These are phyloP conservation scores for Coranthus polyacanthus DNA, from an alignment of 2,797 vertebrate species.

Conservation along the genomic window DNA sequence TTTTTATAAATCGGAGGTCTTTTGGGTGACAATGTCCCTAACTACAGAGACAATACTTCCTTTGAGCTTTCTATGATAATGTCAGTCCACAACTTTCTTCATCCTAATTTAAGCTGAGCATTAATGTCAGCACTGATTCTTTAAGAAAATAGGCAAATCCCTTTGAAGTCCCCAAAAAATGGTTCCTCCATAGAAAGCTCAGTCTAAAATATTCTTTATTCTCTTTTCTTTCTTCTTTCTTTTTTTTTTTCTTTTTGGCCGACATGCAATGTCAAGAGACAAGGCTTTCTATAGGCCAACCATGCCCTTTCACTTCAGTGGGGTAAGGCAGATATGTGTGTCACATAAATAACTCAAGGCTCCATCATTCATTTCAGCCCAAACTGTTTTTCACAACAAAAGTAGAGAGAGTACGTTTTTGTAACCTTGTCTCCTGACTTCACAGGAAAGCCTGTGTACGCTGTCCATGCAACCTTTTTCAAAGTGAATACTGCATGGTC, in stretches of 20 bases:
- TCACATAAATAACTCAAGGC: conserved; percentile 68
- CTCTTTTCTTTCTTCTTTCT: no score
- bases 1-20: conserved; percentile 84
- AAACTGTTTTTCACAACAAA: conserved; percentile 65
- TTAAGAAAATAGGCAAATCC: conserved; percentile 28
- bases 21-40: conserved; percentile 48
- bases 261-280: conserved; percentile 79
- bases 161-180: conserved; percentile 29
- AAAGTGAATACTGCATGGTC: conserved; percentile 65
- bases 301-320: conserved; percentile 46
- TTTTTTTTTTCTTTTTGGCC: conserved; percentile 39
- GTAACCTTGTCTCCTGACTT: conserved; percentile 83
- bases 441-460: conserved; percentile 61
- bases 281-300: conserved; percentile 69
- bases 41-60: conserved; percentile 58
- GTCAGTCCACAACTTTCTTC: conserved; percentile 5
- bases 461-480: conserved; percentile 75
- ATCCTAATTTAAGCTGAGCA: conserved; percentile 33
- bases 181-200: conserved; percentile 82
- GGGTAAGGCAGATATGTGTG: conserved; percentile 42
- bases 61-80: conserved; percentile 83
- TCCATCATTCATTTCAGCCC: conserved; percentile 54
- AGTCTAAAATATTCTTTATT: conserved; percentile 60
- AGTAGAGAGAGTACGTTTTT: conserved; percentile 38
- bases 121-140: conserved; percentile 1